These are phyloP conservation scores for Athrips mouffetella DNA, from an alignment of 2,888 invertebrate species.

Conservation along the genomic window DNA sequence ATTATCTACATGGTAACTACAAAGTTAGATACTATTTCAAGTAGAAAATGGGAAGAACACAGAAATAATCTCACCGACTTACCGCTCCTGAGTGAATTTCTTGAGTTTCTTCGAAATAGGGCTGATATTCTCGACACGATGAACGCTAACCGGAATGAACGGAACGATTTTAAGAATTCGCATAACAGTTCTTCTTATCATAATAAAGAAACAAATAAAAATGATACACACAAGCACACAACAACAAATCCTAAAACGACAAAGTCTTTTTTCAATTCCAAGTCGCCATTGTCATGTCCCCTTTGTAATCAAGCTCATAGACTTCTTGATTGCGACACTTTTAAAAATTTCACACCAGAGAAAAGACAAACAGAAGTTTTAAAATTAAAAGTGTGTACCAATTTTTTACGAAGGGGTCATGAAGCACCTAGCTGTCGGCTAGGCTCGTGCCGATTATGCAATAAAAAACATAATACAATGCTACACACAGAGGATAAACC, in stretches of 20 bases:
- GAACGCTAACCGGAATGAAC: too few relatives aligned
- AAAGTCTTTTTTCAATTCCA: background rate
- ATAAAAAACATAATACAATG: slow-evolving; percentile 17
- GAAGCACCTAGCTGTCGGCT: background rate
- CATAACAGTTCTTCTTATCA: too few relatives aligned
- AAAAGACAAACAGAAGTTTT: slow-evolving; percentile 1
- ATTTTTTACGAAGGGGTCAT: slow-evolving; percentile 18
- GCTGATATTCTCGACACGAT: too few relatives aligned
- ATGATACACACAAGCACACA: background rate
- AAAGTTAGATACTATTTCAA: background rate
- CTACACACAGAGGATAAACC: slow-evolving; percentile 10
- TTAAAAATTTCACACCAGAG: slow-evolving; percentile 9
- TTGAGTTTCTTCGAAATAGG: slow-evolving; percentile 13
- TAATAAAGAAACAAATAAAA: slow-evolving; percentile 8
- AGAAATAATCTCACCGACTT: background rate
- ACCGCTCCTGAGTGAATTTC: slow-evolving; percentile 7
- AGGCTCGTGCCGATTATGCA: slow-evolving; percentile 11
- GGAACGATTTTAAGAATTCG: slow-evolving; percentile 10
- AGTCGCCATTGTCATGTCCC: slow-evolving; percentile 1
- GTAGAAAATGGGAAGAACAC: slow-evolving; percentile 5
- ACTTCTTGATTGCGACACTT: slow-evolving; percentile 13
- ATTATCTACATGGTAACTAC: background rate
- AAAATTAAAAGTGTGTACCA: slow-evolving; percentile 16
- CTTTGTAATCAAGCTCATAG: slow-evolving; percentile 10
- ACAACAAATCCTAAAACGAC: background rate